Evolutionary conservation across 2,797 vertebrate species (phyloP).

Genomic region (Pangasius macronema): DNA sequence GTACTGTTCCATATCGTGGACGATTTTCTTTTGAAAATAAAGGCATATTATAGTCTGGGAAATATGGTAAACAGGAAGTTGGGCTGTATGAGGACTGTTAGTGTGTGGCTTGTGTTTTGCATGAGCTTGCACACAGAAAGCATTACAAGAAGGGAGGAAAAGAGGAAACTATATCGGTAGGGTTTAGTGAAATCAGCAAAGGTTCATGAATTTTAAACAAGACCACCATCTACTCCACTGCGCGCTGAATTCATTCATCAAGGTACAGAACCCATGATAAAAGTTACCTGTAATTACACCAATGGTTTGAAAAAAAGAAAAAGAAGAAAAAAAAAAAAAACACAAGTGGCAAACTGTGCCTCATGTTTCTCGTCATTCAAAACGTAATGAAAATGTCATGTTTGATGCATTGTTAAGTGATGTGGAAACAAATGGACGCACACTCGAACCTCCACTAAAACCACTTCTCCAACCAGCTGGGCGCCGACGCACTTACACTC

Average conservation of each 20-base stretch:
- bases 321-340: neutral
- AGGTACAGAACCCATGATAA: too few relatives aligned
- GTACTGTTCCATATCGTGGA: too few relatives aligned
- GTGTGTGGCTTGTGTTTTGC: neutral
- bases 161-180: neutral
- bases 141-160: neutral
- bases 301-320: neutral
- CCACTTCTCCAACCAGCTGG: too few relatives aligned
- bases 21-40: too few relatives aligned
- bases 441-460: too few relatives aligned
- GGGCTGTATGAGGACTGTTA: neutral
- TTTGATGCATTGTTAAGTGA: neutral
- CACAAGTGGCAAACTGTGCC: neutral
- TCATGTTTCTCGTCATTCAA: neutral
- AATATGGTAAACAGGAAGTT: constrained; percentile 13
- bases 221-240: neutral
- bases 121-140: neutral
- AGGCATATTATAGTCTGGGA: neutral
- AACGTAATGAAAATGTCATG: neutral
- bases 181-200: neutral
- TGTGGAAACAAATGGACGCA: too few relatives aligned
- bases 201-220: neutral
- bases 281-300: neutral
- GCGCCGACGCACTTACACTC: too few relatives aligned
- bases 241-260: neutral